A percentile compares a stretch with the other conserved stretches of the same genome.
These are phyloP conservation scores for Carapus acus DNA, from an alignment of 2,797 vertebrate species.

Conservation along the genomic window DNA sequence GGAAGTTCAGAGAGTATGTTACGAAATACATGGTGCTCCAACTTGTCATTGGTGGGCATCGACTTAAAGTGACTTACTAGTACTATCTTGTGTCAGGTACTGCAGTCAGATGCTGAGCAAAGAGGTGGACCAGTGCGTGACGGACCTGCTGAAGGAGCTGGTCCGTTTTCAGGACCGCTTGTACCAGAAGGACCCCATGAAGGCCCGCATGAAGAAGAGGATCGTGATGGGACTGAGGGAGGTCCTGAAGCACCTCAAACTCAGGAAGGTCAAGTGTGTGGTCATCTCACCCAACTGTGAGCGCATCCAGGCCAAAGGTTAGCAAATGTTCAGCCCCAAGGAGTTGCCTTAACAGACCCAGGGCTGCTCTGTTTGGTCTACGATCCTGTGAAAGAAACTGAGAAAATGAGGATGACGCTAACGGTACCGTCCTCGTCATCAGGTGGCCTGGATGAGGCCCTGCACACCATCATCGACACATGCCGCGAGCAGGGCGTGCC, in stretches of 20 bases:
- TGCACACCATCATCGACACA: conserved; percentile 86
- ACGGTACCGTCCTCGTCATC: conserved; percentile 3
- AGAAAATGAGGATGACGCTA: no score
- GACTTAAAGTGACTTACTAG: no score
- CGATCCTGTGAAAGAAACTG: no score
- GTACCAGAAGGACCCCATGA: conserved; percentile 96
- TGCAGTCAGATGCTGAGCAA: conserved; percentile 96
- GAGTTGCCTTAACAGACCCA: no score
- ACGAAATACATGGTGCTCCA: no score
- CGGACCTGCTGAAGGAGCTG: conserved; percentile 85
- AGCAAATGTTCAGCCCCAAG: no score
- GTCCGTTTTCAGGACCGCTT: conserved; percentile 97
- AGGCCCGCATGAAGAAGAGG: conserved; percentile 92
- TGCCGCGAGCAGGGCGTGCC: conserved; percentile 91
- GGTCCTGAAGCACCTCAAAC: conserved; percentile 92
- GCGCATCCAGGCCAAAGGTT: conserved; percentile 94
- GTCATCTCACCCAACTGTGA: conserved; percentile 98
- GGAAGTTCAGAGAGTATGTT: conserved; percentile 98
- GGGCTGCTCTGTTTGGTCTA: no score
- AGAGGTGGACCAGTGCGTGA: conserved; percentile 91
- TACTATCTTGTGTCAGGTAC: no score
- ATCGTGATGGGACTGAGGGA: conserved; percentile 95
- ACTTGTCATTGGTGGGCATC: no score
- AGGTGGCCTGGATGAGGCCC: conserved; percentile 95
- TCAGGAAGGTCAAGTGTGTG: conserved; percentile 90